A percentile compares a stretch with the other conserved stretches of the same genome.
These are phyloP conservation scores for Cryptocheilus praepositus DNA, from an alignment of 2,888 invertebrate species.

Conservation along the genomic window DNA sequence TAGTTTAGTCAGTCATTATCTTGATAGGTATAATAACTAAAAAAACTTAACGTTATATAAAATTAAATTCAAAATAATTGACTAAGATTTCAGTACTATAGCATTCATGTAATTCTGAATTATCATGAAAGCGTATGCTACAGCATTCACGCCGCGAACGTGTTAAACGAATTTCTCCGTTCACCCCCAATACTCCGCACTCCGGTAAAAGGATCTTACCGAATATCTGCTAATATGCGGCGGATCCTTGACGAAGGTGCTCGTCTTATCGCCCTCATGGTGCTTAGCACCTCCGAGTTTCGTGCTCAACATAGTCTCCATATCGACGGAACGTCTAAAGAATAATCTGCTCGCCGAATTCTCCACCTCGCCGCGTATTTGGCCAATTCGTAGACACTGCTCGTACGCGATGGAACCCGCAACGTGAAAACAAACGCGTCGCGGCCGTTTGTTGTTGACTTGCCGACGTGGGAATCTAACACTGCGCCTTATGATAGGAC, in stretches of 20 bases:
- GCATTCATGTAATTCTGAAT: too few relatives aligned
- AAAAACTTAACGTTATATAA: too few relatives aligned
- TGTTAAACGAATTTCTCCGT: too few relatives aligned
- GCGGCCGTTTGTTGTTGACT: conserved; percentile 42
- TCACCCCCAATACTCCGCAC: too few relatives aligned
- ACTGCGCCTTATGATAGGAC: conserved; percentile 65
- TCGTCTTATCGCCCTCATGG: conserved; percentile 47
- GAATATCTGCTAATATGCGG: conserved; percentile 64
- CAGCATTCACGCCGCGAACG: too few relatives aligned
- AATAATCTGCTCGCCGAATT: too few relatives aligned
- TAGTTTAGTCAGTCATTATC: too few relatives aligned
- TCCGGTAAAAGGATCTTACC: conserved; percentile 66
- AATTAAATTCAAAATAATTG: too few relatives aligned
- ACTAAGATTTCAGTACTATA: too few relatives aligned
- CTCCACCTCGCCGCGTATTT: not conserved
- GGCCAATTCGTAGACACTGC: not conserved
- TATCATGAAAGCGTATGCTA: too few relatives aligned
- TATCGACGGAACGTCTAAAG: conserved; percentile 27
- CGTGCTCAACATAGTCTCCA: conserved; percentile 45
- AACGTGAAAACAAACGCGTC: not conserved
- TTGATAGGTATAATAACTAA: too few relatives aligned
- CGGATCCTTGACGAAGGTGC: conserved; percentile 62
- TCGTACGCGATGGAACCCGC: too few relatives aligned
- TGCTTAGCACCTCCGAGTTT: conserved; percentile 32
- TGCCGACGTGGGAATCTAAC: conserved; percentile 60